Conservation (phyloP, 2,113 vertebrate genomes). For the Phalacrocorax aristotelis region DNA sequence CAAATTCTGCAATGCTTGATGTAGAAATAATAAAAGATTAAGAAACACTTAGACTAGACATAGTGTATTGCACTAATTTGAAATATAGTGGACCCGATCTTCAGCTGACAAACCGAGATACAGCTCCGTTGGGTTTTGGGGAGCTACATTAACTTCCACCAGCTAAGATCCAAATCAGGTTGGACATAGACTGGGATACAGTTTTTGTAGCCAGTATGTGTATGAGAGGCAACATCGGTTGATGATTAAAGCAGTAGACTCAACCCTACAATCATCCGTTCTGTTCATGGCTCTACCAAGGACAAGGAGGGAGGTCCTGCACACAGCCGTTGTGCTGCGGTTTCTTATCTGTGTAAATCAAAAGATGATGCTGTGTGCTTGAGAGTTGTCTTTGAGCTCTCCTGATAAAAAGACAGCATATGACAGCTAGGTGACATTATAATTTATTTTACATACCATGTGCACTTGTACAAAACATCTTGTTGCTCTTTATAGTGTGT, state of each 20-base stretch:
- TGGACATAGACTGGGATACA: background rate
- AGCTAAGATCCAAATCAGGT: background rate
- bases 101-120: background rate
- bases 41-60: background rate
- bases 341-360: background rate
- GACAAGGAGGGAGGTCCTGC: background rate
- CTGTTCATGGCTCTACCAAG: background rate
- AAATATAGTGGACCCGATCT: background rate
- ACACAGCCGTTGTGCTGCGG: background rate
- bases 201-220: background rate
- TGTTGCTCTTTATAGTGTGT: background rate
- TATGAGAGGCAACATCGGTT: fast-evolving
- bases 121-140: background rate
- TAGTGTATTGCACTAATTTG: background rate
- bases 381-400: background rate
- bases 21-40: slow-evolving; percentile 11
- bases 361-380: background rate
- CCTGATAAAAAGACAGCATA: background rate
- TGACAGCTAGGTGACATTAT: background rate
- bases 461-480: background rate
- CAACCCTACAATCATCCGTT: background rate
- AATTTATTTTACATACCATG: fast-evolving
- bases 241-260: background rate
- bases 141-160: background rate
- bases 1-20: background rate